Conservation (phyloP, 1,140 invertebrate species). For the Callitettix versicolor region DNA sequence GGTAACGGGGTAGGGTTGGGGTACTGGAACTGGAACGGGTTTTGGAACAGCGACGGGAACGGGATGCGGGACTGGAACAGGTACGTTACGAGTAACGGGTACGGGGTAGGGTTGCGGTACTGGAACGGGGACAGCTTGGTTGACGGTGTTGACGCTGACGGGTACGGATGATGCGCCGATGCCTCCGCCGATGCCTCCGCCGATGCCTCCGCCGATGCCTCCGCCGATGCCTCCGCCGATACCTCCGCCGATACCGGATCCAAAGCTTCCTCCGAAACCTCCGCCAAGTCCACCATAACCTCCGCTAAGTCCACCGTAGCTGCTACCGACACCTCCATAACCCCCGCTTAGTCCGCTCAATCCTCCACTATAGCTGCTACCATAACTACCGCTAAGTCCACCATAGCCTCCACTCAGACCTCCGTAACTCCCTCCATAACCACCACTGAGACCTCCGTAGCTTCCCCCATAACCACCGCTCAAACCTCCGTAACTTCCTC, state of each 20-base stretch:
- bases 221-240: background rate
- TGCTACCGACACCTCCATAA: background rate
- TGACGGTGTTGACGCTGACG: slow-evolving; percentile 12
- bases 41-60: slow-evolving; percentile 21
- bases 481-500: background rate
- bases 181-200: slow-evolving; percentile 21
- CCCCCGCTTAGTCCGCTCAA: background rate
- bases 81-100: slow-evolving; percentile 19
- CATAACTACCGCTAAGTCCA: background rate
- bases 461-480: background rate
- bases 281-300: background rate
- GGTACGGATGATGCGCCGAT: slow-evolving; percentile 8
- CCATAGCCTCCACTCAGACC: background rate
- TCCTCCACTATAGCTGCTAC: background rate
- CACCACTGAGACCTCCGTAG: background rate
- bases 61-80: slow-evolving; percentile 14
- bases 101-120: slow-evolving; percentile 17
- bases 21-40: slow-evolving; percentile 22
- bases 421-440: background rate
- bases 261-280: background rate
- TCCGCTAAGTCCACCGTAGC: background rate
- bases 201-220: slow-evolving; percentile 10
- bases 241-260: background rate
- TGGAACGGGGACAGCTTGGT: slow-evolving; percentile 11
- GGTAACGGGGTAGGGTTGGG: slow-evolving; percentile 21